Percentiles rank a stretch among this genome's conserved stretches.
Conservation (phyloP, 2,113 vertebrate species). For the Pontoporia blainvillei region DNA sequence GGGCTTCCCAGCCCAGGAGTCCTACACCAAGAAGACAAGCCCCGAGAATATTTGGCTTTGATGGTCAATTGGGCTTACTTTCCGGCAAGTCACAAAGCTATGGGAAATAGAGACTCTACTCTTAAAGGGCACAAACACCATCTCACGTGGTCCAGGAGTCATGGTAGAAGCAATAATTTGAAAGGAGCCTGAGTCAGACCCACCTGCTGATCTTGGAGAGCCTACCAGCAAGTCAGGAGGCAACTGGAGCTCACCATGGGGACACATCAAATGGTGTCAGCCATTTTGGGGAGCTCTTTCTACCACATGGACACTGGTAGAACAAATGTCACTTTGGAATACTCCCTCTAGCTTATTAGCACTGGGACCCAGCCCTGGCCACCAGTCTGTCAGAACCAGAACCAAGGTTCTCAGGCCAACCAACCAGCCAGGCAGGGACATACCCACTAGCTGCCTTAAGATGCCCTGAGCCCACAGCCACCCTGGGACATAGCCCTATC, state of each 20-base stretch:
- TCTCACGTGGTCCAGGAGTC: background rate
- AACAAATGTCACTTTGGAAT: background rate
- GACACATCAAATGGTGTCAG: background rate
- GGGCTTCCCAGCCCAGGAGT: background rate
- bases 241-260: background rate
- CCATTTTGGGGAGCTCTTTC: background rate
- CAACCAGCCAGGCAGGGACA: background rate
- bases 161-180: background rate
- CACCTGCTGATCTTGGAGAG: background rate
- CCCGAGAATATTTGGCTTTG: background rate
- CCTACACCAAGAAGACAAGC: background rate
- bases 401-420: background rate
- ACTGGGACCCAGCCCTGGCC: background rate
- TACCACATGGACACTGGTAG: background rate
- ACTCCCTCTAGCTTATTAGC: background rate
- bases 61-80: background rate
- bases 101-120: background rate
- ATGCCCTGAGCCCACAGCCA: background rate
- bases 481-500: background rate
- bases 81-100: background rate
- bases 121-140: background rate
- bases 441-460: background rate
- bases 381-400: background rate
- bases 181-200: background rate
- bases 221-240: background rate